These are phyloP conservation scores for Dasypogon diadema DNA, from an alignment of 2,888 invertebrate species.

Conservation along the genomic window DNA sequence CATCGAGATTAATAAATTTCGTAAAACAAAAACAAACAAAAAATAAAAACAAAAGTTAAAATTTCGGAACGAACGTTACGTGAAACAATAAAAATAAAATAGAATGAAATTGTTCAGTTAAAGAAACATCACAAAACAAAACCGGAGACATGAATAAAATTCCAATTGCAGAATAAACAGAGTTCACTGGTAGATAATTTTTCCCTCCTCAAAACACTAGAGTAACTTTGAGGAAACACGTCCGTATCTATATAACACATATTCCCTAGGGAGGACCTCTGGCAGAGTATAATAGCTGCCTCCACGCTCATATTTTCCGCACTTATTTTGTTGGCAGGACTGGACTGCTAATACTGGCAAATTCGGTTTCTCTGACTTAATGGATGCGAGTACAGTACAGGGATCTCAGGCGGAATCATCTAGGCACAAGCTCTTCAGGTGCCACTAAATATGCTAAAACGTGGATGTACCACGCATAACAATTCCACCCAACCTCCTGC, in stretches of 20 bases:
- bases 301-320: slow-evolving; percentile 20
- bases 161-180: too few relatives aligned
- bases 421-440: slow-evolving; percentile 20
- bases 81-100: too few relatives aligned
- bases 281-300: slow-evolving; percentile 16
- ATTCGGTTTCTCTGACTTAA: slow-evolving; percentile 30
- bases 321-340: slow-evolving; percentile 7
- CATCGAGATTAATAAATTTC: too few relatives aligned
- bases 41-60: too few relatives aligned
- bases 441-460: background rate
- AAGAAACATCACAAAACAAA: too few relatives aligned
- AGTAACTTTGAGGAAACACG: background rate
- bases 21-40: too few relatives aligned
- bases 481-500: slow-evolving; percentile 6
- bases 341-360: slow-evolving; percentile 13
- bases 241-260: background rate
- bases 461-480: slow-evolving; percentile 24
- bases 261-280: background rate
- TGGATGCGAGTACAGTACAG: background rate
- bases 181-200: too few relatives aligned
- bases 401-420: background rate
- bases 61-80: too few relatives aligned
- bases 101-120: too few relatives aligned
- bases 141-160: too few relatives aligned
- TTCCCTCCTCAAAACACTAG: too few relatives aligned